These are phyloP conservation scores for Sceloporus tristichus DNA, from an alignment of 2,113 vertebrate species.

Conservation along the genomic window DNA sequence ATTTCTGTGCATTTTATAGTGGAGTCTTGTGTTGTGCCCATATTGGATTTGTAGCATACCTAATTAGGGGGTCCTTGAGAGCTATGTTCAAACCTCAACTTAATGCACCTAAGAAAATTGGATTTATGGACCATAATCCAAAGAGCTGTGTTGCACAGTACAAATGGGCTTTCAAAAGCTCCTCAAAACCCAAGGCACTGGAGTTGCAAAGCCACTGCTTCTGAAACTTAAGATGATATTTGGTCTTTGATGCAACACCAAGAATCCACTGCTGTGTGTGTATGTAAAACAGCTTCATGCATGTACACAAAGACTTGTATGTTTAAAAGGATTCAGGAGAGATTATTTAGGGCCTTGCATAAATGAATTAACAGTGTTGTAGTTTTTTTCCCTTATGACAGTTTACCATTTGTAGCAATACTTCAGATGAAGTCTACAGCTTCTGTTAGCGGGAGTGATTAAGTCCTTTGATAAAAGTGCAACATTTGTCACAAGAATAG, in stretches of 20 bases:
- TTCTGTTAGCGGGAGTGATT: conserved; percentile 71
- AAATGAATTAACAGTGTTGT: not conserved
- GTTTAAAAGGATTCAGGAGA: not conserved
- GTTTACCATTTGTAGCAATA: conserved; percentile 69
- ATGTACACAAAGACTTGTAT: not conserved
- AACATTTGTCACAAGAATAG: conserved; percentile 68
- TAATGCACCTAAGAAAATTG: not conserved
- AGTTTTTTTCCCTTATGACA: not conserved
- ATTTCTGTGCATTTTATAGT: not conserved
- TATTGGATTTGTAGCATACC: not conserved
- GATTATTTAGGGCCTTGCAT: not conserved
- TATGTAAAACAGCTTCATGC: not conserved
- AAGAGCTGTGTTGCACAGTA: not conserved
- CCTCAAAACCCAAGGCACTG: not conserved
- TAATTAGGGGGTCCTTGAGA: not conserved
- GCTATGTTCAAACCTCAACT: not conserved
- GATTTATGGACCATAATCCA: not conserved
- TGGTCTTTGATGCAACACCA: no score
- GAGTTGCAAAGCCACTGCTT: not conserved
- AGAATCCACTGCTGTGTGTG: not conserved
- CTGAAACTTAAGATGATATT: not conserved
- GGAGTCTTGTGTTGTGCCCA: not conserved
- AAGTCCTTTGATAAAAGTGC: conserved; percentile 71
- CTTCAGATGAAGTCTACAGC: conserved; percentile 61
- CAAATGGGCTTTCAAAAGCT: not conserved